phyloP scores from a whole-genome alignment of 2,113 vertebrate species.

The Alligator mississippiensis region DNA sequence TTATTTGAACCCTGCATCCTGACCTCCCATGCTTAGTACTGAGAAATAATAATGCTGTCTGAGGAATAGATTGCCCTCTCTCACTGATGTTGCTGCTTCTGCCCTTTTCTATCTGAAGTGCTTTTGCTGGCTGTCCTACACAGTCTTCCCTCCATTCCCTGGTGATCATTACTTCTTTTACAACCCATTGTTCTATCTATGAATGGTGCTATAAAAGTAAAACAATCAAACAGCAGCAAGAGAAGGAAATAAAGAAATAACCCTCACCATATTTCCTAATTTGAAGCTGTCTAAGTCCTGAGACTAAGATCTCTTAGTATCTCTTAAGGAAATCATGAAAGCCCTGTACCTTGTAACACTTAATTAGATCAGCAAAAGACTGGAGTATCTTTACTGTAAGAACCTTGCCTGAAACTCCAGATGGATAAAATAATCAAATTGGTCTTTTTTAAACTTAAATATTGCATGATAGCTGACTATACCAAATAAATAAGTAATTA shows the following conservation, averaged over 20 bases:
- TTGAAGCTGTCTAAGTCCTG: neutral
- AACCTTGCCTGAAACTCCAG: neutral
- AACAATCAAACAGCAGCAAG: neutral
- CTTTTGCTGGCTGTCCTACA: fast-evolving
- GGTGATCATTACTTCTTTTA: neutral
- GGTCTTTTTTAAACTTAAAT: neutral
- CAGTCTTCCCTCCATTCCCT: neutral
- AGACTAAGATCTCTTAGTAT: neutral
- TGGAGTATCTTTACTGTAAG: neutral
- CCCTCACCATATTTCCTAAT: neutral
- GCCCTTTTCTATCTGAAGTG: neutral
- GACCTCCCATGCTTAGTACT: neutral
- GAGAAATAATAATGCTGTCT: neutral
- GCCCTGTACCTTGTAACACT: neutral
- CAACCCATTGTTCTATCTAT: neutral
- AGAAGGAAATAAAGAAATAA: neutral
- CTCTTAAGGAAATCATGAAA: neutral
- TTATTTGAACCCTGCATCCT: neutral
- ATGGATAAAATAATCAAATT: neutral
- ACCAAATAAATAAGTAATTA: neutral
- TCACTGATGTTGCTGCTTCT: neutral
- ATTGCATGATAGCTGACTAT: neutral
- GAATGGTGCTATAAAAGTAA: neutral
- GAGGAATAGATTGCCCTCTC: neutral
- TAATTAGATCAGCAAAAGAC: neutral